These are phyloP conservation scores for Larimichthys polyactis DNA, from an alignment of 2,113 vertebrate species.

Conservation along the genomic window DNA sequence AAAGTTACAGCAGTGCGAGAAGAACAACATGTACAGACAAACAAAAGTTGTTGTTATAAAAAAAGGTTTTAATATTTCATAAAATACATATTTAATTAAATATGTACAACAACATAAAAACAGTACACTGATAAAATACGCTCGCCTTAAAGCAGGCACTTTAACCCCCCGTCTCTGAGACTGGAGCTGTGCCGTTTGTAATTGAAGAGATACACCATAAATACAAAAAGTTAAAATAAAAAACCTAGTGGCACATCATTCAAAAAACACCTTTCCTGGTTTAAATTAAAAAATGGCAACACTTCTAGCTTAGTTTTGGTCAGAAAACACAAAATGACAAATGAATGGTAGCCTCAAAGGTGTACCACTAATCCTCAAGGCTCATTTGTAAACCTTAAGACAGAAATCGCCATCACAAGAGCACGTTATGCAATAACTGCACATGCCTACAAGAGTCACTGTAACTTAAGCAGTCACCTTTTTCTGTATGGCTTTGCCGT, in stretches of 20 bases:
- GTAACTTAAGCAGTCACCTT: constrained; percentile 12
- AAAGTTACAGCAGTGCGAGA: background rate
- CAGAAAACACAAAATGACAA: constrained; percentile 5
- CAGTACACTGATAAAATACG: constrained; percentile 72
- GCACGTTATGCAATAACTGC: constrained; percentile 25
- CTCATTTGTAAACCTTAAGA: constrained; percentile 58
- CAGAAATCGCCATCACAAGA: constrained; percentile 15
- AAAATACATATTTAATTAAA: constrained; percentile 83
- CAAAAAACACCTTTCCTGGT: constrained; percentile 12
- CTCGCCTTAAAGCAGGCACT: constrained; percentile 66
- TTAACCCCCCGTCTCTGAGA: constrained; percentile 28
- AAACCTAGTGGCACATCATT: constrained; percentile 56
- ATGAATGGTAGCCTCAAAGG: background rate
- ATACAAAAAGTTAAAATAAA: constrained; percentile 58
- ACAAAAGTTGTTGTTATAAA: constrained; percentile 65
- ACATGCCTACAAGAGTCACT: constrained; percentile 12
- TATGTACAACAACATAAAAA: constrained; percentile 73
- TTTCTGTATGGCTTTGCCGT: background rate
- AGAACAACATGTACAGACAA: constrained; percentile 6
- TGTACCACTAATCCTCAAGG: constrained; percentile 4
- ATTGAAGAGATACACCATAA: constrained; percentile 29
- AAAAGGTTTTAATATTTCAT: constrained; percentile 80
- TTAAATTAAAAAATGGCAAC: background rate
- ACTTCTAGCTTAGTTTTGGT: constrained; percentile 58
- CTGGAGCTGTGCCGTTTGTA: constrained; percentile 62